Conservation (phyloP, 2,888 invertebrate species). For the Drosophila formosana region DNA sequence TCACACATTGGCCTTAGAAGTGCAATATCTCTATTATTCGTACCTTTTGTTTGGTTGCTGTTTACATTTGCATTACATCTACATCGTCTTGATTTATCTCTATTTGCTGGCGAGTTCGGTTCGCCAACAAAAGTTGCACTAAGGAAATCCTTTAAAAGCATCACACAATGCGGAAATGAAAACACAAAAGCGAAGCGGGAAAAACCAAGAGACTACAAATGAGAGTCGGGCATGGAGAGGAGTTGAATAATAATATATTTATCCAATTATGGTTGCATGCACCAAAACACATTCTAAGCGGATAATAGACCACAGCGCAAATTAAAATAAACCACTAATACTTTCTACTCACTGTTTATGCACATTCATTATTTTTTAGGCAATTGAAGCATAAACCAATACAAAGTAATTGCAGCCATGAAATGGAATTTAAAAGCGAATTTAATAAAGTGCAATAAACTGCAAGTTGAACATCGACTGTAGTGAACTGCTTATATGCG, state of each 20-base stretch:
- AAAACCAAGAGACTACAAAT: background rate
- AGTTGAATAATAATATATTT: background rate
- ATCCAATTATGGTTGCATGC: constrained; percentile 16
- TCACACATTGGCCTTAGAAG: background rate
- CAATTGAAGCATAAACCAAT: constrained; percentile 10
- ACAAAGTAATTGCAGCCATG: background rate
- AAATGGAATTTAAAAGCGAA: constrained; percentile 7
- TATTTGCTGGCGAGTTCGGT: background rate
- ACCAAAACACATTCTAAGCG: constrained; percentile 5
- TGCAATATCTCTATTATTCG: background rate
- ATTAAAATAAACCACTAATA: constrained; percentile 26
- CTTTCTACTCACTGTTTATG: background rate
- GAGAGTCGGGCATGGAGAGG: background rate
- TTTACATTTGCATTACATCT: background rate
- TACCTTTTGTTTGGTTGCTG: background rate
- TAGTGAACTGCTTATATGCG: background rate
- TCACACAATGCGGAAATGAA: background rate
- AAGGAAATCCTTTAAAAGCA: constrained; percentile 2
- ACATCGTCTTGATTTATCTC: background rate
- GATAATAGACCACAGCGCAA: constrained; percentile 17
- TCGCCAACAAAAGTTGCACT: background rate
- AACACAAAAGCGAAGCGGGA: background rate
- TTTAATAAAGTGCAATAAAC: background rate
- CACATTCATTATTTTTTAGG: background rate
- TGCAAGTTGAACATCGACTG: no score